phyloP scores from a whole-genome alignment of 2,797 vertebrate species.

The Melanotaenia parkinsoni region DNA sequence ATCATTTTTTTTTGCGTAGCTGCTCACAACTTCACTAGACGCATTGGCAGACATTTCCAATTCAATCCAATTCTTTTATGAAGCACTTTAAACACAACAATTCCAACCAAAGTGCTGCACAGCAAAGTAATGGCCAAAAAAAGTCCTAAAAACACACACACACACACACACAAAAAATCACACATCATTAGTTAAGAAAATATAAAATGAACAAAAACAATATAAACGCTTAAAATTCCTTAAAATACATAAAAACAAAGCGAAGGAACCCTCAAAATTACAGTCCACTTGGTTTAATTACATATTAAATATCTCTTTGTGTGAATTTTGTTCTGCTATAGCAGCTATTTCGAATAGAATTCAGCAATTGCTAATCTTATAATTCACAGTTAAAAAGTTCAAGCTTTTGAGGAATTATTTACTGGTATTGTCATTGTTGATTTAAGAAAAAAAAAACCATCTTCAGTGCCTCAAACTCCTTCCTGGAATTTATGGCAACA shows the following conservation, averaged over 20 bases:
- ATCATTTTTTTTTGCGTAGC: not conserved
- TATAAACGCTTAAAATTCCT: no score
- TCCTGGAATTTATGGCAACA: not conserved
- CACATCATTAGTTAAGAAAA: no score
- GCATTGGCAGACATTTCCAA: not conserved
- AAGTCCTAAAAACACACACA: no score
- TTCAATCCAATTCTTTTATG: no score
- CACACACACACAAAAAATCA: no score
- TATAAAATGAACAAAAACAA: no score
- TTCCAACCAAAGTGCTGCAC: no score
- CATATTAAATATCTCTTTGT: not conserved
- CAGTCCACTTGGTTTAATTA: not conserved
- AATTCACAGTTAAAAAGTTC: not conserved
- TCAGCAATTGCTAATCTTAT: not conserved
- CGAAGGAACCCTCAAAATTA: no score
- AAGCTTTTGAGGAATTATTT: not conserved
- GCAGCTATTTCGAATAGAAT: not conserved
- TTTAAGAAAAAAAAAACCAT: not conserved
- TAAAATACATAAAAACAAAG: no score
- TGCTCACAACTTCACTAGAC: not conserved
- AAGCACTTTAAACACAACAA: no score
- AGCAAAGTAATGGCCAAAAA: no score
- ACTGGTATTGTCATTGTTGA: not conserved
- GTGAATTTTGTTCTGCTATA: not conserved
- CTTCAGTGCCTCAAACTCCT: slow-evolving; percentile 1